A percentile compares a stretch with the other conserved stretches of the same genome.
Evolutionary conservation across 2,797 vertebrate genomes (phyloP).

Genomic region (Parotocinclus haroldoi): DNA sequence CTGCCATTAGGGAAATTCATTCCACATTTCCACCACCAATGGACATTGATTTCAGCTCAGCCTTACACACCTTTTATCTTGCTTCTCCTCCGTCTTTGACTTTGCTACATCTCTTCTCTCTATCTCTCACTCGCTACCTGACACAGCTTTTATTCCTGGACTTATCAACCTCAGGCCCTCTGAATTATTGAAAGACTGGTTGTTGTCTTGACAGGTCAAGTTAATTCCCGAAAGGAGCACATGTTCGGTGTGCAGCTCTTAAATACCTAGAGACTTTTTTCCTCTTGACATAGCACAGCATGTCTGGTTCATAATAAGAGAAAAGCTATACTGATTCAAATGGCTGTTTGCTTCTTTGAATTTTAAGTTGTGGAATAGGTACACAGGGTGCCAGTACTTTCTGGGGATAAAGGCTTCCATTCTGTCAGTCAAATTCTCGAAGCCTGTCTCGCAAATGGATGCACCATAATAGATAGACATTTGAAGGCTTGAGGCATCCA

Average conservation of each 20-base stretch:
- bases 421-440: constrained; percentile 4
- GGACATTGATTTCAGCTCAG: constrained; percentile 75
- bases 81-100: constrained; percentile 20
- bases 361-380: neutral
- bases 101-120: constrained; percentile 21
- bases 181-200: constrained; percentile 77
- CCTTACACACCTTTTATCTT: constrained; percentile 62
- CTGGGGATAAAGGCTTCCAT: constrained; percentile 12
- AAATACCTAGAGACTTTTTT: constrained; percentile 54
- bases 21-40: constrained; percentile 66
- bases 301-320: constrained; percentile 23
- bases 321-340: constrained; percentile 9
- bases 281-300: constrained; percentile 37
- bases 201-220: constrained; percentile 62
- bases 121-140: constrained; percentile 17
- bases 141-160: constrained; percentile 58
- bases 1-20: constrained; percentile 78
- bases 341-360: constrained; percentile 7
- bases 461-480: constrained; percentile 28
- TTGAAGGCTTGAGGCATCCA: constrained; percentile 25
- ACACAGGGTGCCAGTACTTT: constrained; percentile 1
- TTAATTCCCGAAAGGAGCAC: constrained; percentile 56
- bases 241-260: constrained; percentile 41
- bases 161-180: constrained; percentile 67
- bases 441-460: constrained; percentile 20